Percentiles rank a stretch among this genome's conserved stretches.
phyloP scores from a whole-genome alignment of 2,888 invertebrate genomes.

The Netelia fuscicornis region DNA sequence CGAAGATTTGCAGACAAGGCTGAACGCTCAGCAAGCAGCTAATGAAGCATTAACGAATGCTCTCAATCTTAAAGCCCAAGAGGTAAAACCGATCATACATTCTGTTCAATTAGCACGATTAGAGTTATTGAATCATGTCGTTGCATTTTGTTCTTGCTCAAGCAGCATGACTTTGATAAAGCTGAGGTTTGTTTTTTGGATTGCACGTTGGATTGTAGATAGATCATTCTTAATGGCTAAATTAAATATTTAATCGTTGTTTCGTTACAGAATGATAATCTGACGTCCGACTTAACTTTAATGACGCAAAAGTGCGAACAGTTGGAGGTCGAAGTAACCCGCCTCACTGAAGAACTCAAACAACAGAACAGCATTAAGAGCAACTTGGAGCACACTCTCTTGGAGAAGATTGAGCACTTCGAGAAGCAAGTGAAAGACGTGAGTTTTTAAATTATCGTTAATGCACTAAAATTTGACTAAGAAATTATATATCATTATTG shows the following conservation, averaged over 20 bases:
- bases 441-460: slow-evolving; percentile 75
- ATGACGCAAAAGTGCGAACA: slow-evolving; percentile 83
- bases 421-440: slow-evolving; percentile 87
- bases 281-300: slow-evolving; percentile 84
- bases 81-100: slow-evolving; percentile 77
- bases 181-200: slow-evolving; percentile 75
- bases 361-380: slow-evolving; percentile 85
- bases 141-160: slow-evolving; percentile 66
- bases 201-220: slow-evolving; percentile 2
- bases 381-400: slow-evolving; percentile 86
- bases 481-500: slow-evolving; percentile 18
- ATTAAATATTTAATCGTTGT: slow-evolving; percentile 27
- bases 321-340: slow-evolving; percentile 81
- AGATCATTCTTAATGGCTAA: slow-evolving; percentile 1
- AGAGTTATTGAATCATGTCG: slow-evolving; percentile 47
- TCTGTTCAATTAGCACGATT: not conserved
- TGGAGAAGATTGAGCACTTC: slow-evolving; percentile 86
- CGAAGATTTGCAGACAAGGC: slow-evolving; percentile 88
- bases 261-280: slow-evolving; percentile 81
- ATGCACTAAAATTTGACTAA: slow-evolving; percentile 20
- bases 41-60: slow-evolving; percentile 84
- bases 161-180: slow-evolving; percentile 79
- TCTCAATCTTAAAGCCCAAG: slow-evolving; percentile 83
- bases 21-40: slow-evolving; percentile 89
- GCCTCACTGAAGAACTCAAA: slow-evolving; percentile 76